Evolutionary conservation across 2,888 invertebrate species (phyloP).

Genomic region (Epirrita christyi): DNA sequence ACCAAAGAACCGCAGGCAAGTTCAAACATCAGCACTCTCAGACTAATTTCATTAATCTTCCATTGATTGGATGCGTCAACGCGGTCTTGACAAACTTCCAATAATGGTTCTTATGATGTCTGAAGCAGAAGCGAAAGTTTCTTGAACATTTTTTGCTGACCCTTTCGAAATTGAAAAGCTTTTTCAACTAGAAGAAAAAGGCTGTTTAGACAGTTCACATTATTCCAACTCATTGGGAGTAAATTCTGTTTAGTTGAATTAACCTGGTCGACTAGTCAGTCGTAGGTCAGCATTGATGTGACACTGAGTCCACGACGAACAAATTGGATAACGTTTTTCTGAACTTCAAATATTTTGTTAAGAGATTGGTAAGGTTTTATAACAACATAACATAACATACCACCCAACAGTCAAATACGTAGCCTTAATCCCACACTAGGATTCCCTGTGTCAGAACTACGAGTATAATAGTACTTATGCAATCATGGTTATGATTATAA

Average conservation of each 20-base stretch:
- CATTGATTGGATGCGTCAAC: constrained; percentile 60
- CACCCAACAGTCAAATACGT: no score
- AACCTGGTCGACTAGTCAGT: not conserved
- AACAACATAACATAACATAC: no score
- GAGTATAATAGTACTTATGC: no score
- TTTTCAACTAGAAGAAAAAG: constrained; percentile 13
- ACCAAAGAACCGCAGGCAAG: constrained; percentile 48
- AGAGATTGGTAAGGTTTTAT: not conserved
- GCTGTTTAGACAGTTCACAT: constrained; percentile 22
- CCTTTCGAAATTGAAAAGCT: constrained; percentile 22
- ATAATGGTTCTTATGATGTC: constrained; percentile 36
- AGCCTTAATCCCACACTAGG: no score
- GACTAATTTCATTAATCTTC: constrained; percentile 69
- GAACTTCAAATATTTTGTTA: not conserved
- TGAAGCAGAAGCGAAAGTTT: constrained; percentile 30
- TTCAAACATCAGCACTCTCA: constrained; percentile 47
- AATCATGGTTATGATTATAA: no score
- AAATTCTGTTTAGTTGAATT: constrained; percentile 18
- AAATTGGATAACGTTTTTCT: not conserved
- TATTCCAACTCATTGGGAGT: constrained; percentile 19
- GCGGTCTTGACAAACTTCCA: constrained; percentile 30
- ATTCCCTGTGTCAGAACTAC: no score
- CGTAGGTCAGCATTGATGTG: constrained; percentile 1
- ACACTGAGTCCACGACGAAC: not conserved
- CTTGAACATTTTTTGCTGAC: constrained; percentile 27